Evolutionary conservation across 2,888 invertebrate genomes (phyloP).

Genomic region (Charanyca ferruginea): DNA sequence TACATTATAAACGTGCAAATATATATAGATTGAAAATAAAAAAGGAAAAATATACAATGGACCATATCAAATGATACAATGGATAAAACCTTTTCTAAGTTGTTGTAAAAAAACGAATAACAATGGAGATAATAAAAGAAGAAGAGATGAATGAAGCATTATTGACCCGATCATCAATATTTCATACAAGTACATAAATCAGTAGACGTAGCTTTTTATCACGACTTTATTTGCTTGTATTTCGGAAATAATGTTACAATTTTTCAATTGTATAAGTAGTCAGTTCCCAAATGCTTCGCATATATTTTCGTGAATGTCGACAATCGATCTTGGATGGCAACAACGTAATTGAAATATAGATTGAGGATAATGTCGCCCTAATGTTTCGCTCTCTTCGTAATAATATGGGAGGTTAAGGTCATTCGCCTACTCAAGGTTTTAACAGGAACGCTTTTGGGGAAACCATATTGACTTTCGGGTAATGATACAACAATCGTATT

Average conservation of each 20-base stretch:
- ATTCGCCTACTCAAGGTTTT: conserved; percentile 7
- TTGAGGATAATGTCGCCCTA: conserved; percentile 9
- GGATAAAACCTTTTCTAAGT: conserved; percentile 13
- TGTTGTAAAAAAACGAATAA: conserved; percentile 14
- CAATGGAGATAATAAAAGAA: conserved; percentile 16
- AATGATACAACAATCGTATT: neutral
- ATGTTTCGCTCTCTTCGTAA: conserved; percentile 20
- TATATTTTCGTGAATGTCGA: neutral
- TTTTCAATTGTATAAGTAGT: too few species aligned
- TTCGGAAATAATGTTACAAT: too few species aligned
- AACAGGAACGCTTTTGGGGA: neutral
- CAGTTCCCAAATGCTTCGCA: neutral
- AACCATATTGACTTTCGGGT: neutral
- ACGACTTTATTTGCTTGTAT: too few species aligned
- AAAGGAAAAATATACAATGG: too few species aligned
- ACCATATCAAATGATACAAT: conserved; percentile 13
- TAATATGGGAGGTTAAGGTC: conserved; percentile 13
- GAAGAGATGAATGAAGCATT: too few species aligned
- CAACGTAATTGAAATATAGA: conserved; percentile 14
- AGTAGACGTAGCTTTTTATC: too few species aligned
- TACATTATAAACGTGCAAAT: too few species aligned
- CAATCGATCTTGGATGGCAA: neutral
- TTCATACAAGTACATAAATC: too few species aligned
- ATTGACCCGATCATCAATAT: neutral
- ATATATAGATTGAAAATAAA: too few species aligned